phyloP scores from a whole-genome alignment of 1,140 invertebrate genomes.

The Dinoponera quadriceps region DNA sequence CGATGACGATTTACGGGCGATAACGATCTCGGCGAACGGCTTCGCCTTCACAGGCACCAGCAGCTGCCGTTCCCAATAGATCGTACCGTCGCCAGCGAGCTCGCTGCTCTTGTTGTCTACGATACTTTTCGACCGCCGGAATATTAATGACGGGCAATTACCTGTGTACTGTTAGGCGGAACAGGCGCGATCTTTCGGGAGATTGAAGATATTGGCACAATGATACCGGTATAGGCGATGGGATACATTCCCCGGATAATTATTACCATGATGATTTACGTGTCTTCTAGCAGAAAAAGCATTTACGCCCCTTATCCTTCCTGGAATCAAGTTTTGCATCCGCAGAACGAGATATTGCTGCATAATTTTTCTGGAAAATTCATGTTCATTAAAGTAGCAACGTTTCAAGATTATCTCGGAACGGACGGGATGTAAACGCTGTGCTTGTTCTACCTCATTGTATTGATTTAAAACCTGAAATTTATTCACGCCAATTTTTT shows the following conservation, averaged over 20 bases:
- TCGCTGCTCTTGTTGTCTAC: constrained; percentile 26
- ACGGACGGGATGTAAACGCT: too few relatives aligned
- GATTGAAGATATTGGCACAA: not conserved
- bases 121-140: constrained; percentile 1
- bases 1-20: constrained; percentile 70
- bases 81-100: constrained; percentile 8
- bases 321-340: too few relatives aligned
- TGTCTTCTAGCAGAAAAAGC: too few relatives aligned
- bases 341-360: too few relatives aligned
- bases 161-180: not conserved
- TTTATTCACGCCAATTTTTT: too few relatives aligned
- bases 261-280: not conserved
- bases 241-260: not conserved
- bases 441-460: too few relatives aligned
- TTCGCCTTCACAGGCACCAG: not conserved
- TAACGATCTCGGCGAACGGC: constrained; percentile 64
- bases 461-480: too few relatives aligned
- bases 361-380: too few relatives aligned
- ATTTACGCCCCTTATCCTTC: too few relatives aligned
- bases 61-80: constrained; percentile 16
- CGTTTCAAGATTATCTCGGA: too few relatives aligned
- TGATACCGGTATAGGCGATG: not conserved
- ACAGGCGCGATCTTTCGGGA: not conserved
- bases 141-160: constrained; percentile 7
- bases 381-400: too few relatives aligned